Conservation (phyloP, 2,888 invertebrate genomes). For the Lottia gigantea region DNA sequence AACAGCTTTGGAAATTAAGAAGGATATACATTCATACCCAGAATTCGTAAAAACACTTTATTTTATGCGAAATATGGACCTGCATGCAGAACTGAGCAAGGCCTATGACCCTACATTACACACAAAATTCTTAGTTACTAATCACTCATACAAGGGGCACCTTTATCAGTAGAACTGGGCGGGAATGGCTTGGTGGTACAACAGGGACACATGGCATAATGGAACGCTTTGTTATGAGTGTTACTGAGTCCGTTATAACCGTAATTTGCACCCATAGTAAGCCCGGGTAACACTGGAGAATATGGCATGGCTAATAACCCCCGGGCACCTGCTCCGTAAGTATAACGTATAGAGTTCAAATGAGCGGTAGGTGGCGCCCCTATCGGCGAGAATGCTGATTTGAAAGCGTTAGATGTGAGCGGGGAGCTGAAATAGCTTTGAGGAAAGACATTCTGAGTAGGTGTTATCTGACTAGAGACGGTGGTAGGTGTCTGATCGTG, state of each 20-base stretch:
- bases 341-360: constrained; percentile 55
- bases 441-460: constrained; percentile 23
- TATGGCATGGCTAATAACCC: constrained; percentile 54
- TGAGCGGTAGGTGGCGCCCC: constrained; percentile 50
- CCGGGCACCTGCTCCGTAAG: constrained; percentile 43
- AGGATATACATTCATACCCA: no score
- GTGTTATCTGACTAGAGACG: constrained; percentile 14
- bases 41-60: no score
- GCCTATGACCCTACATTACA: no score
- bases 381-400: constrained; percentile 65
- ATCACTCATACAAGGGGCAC: constrained; percentile 1
- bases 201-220: constrained; percentile 55
- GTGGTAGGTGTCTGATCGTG: constrained; percentile 36
- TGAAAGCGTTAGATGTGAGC: constrained; percentile 44
- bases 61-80: no score
- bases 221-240: constrained; percentile 41
- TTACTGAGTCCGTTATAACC: constrained; percentile 41
- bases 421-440: constrained; percentile 35
- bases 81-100: no score
- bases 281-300: constrained; percentile 53
- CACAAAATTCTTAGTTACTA: background rate
- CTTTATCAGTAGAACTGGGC: background rate
- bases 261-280: constrained; percentile 48
- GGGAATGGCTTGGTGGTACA: constrained; percentile 49
- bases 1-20: no score